Conservation (phyloP, 2,113 vertebrate genomes). For the Silurus meridionalis region DNA sequence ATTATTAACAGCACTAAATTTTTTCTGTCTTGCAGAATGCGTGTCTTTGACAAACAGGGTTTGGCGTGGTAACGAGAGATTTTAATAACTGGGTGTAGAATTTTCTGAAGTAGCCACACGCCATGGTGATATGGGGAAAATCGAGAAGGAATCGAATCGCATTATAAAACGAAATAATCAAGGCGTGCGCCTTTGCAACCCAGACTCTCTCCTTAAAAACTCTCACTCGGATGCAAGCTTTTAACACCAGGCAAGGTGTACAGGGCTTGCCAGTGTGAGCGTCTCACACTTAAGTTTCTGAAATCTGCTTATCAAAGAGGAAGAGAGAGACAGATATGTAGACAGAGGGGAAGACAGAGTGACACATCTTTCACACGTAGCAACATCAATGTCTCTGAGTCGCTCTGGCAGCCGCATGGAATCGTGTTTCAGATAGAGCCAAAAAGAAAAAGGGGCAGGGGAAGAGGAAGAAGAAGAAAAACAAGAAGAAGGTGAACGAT, state of each 20-base stretch:
- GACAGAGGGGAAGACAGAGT: slow-evolving; percentile 70
- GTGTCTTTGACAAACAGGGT: slow-evolving; percentile 34
- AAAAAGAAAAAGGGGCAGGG: slow-evolving; percentile 67
- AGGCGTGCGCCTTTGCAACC: neutral
- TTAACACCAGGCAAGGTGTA: slow-evolving; percentile 28
- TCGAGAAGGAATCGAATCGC: slow-evolving; percentile 10
- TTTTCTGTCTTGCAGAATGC: slow-evolving; percentile 15
- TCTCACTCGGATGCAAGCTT: neutral
- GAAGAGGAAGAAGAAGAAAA: slow-evolving; percentile 46
- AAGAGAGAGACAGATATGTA: slow-evolving; percentile 58
- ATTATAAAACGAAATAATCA: neutral
- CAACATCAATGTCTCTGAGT: slow-evolving; percentile 73
- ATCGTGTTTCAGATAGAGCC: slow-evolving; percentile 73
- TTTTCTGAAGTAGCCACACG: slow-evolving; percentile 24
- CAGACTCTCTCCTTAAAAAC: neutral
- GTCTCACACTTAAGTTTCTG: slow-evolving; percentile 18
- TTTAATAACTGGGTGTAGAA: slow-evolving; percentile 31
- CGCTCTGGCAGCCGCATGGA: slow-evolving; percentile 74
- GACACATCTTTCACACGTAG: slow-evolving; percentile 76
- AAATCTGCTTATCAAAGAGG: slow-evolving; percentile 57
- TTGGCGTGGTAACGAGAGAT: slow-evolving; percentile 13
- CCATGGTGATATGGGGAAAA: neutral
- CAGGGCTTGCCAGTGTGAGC: neutral
- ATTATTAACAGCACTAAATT: slow-evolving; percentile 26
- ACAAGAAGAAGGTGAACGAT: slow-evolving; percentile 69